phyloP scores from a whole-genome alignment of 1,140 invertebrate genomes.

The Ceratosolen fusciceps region DNA sequence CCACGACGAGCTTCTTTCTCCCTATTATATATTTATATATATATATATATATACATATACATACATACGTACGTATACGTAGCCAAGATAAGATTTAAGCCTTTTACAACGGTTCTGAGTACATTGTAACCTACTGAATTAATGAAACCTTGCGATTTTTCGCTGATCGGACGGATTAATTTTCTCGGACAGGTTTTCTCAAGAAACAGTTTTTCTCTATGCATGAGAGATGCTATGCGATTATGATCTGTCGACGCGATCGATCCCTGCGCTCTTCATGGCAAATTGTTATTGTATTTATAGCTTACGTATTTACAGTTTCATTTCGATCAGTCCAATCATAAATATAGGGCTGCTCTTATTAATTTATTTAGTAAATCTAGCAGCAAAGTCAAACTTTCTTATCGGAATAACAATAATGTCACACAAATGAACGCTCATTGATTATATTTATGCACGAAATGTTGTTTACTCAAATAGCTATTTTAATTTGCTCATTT shows the following conservation, averaged over 20 bases:
- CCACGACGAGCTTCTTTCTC: neutral
- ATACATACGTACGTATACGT: too few species aligned
- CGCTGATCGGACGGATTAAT: constrained; percentile 12
- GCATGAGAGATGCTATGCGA: neutral
- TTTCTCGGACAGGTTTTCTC: constrained; percentile 13
- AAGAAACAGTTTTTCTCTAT: constrained; percentile 2
- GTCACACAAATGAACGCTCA: too few species aligned
- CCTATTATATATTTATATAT: too few species aligned
- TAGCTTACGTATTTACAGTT: neutral
- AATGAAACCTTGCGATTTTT: constrained; percentile 7
- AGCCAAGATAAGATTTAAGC: neutral
- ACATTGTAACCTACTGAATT: constrained; percentile 5
- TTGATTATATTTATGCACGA: too few species aligned
- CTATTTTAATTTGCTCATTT: too few species aligned
- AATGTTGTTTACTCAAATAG: too few species aligned
- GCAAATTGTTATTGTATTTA: constrained; percentile 7
- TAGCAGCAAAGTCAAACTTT: too few species aligned
- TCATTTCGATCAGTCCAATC: neutral
- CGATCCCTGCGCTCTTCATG: neutral
- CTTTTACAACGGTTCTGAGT: neutral
- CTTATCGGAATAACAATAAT: too few species aligned
- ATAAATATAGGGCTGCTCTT: neutral
- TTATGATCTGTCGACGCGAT: neutral
- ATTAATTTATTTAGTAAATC: neutral
- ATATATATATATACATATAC: too few species aligned